Conservation (phyloP, 64 coral and sea anemone genomes). For the Stichodactyla mertensii region DNA sequence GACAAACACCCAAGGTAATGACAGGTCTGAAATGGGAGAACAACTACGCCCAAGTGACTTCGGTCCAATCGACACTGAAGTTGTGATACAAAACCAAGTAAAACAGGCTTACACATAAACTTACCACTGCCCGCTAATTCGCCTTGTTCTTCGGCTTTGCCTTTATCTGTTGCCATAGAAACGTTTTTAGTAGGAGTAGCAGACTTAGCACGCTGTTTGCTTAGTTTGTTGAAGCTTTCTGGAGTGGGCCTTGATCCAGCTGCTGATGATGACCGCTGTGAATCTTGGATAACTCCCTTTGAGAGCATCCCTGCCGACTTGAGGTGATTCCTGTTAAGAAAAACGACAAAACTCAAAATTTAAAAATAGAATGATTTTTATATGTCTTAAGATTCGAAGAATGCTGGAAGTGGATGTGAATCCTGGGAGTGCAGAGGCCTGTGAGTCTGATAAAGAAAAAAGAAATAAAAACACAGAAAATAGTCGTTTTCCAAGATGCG, state of each 20-base stretch:
- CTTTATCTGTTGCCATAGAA: slow-evolving; percentile 2
- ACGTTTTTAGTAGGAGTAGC: background rate
- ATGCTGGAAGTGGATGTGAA: too few species aligned
- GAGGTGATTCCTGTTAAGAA: background rate
- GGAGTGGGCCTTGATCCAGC: background rate
- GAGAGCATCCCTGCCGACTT: background rate
- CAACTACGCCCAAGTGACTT: too few species aligned
- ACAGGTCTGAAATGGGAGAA: too few species aligned
- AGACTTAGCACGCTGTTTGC: background rate
- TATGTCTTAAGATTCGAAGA: too few species aligned
- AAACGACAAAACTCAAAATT: background rate
- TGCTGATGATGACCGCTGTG: background rate
- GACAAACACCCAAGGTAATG: too few species aligned
- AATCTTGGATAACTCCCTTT: background rate
- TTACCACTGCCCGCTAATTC: background rate
- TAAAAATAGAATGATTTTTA: background rate
- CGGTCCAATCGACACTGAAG: too few species aligned
- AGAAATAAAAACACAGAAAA: too few species aligned
- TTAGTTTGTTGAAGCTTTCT: background rate
- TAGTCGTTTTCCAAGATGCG: too few species aligned
- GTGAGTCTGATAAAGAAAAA: too few species aligned
- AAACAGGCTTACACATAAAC: background rate
- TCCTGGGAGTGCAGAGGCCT: too few species aligned
- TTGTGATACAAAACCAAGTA: too few species aligned
- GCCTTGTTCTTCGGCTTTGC: background rate